Base-by-base conservation (phyloP, 1,140 invertebrate genomes). In the Hestina assimilis region DNA sequence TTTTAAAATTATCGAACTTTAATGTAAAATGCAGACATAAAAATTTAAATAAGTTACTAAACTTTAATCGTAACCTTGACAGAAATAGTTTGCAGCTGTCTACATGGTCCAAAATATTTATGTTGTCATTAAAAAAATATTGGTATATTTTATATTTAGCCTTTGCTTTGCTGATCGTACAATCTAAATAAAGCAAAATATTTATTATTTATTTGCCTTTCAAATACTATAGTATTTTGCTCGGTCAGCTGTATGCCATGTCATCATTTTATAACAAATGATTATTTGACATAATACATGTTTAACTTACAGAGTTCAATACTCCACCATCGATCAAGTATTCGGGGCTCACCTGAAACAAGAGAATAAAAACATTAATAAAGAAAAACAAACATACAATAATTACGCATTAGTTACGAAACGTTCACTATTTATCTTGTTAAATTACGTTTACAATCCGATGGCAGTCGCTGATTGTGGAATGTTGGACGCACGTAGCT, bases 311-410 rank as follows among this genome's bases (percentile, higher is more conserved):
- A 48, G 47, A 63, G 58, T 28, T 53, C 31, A 53, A 63, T 63
- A 72, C 46, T 63, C 60, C 68, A 65, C 42, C 69, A 69, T 69
- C 52, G 53, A 58, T 33, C 54, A 64, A 35, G 50, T 67, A 72
- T 57, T 78, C 69, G 38, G 69, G 58, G 56, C 69, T 79, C 66
- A 83, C 75, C 79, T 83, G 79, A 20, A 72, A 79, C 61, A 66
- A 75, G 59, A 28, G 64, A 69, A 68, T 19, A 59, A 20, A 21
- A 56, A 47, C 40, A 43, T 75, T 53, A 67, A 31, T 59, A 58
- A 15, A 26, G 17, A 21, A 19, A 41, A 20, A 46, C 7, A 35
- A 56, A 26, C 7, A 29, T 8, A 41, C 21, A 40, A 38, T 23
- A 47, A 1, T 26, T 43, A 21, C 28, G 11, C 8, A 47, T 19